These are phyloP conservation scores for Hydraecia micacea DNA, from an alignment of 2,888 invertebrate species.

Conservation along the genomic window DNA sequence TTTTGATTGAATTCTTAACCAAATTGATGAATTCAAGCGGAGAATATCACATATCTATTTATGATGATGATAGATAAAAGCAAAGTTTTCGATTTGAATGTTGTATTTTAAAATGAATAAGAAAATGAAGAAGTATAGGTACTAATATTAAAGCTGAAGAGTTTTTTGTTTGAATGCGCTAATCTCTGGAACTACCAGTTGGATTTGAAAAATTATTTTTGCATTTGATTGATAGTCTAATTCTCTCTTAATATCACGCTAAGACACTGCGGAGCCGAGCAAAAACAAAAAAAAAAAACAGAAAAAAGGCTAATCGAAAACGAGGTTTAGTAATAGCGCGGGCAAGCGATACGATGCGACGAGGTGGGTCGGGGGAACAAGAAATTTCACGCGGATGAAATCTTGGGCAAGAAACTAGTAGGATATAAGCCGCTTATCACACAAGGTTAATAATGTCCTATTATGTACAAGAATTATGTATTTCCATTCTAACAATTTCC, in stretches of 20 bases:
- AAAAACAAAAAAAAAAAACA: background rate
- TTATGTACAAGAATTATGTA: background rate
- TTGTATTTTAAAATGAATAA: background rate
- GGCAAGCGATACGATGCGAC: background rate
- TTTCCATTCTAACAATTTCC: conserved; percentile 1
- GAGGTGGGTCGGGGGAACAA: background rate
- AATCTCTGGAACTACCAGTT: background rate
- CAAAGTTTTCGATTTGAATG: background rate
- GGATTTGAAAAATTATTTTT: background rate
- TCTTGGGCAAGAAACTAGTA: no score
- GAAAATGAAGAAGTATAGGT: background rate
- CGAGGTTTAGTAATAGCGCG: background rate
- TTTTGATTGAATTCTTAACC: background rate
- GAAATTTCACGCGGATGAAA: no score
- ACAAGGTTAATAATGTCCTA: background rate
- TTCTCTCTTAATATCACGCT: no score
- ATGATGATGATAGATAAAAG: background rate
- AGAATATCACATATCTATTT: background rate
- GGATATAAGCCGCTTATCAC: background rate
- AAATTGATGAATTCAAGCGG: background rate
- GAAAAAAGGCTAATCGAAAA: background rate
- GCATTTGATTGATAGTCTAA: no score
- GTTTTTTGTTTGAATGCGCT: no score
- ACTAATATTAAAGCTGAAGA: no score
- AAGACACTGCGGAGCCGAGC: no score